Base-by-base conservation (phyloP, 2,888 invertebrate genomes). In the Cenopis cana region DNA sequence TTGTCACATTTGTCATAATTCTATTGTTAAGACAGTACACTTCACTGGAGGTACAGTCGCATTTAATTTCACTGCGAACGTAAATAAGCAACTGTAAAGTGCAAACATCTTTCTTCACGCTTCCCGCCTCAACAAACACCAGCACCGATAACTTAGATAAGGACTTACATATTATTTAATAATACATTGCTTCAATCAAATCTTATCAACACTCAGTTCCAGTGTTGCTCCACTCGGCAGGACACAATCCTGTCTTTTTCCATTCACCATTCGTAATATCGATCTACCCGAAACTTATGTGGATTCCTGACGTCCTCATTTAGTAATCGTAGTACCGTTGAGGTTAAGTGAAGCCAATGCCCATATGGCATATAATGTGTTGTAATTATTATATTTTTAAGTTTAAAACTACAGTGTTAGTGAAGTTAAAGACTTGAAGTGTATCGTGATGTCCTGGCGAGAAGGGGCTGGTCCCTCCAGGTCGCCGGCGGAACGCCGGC, bases 71-170 rank as follows among this genome's bases (percentile, higher is more conserved):
- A 5, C 0, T n/a, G 46, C 46, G n/a, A 46, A 5, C 5, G 10
- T 20, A 18, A 18, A 1, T 24, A 24, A 1, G 2, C 36, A 49
- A 10, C 14, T 46, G 67, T 50, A 66, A 49, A 61, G 38, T 55
- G 60, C 61, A 71, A 67, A 71, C 50, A 71, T 67, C 60, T 52
- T 55, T n/a, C 55, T 24, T 3, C 57, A 57, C n/a, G 69, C 72
- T 69, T 71, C 77, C 80, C 82, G 81, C 85, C 85, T 86, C 77
- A 64, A 84, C 85, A 89, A 90, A 90, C 84, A 87, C n/a, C n/a
- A n/a, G n/a, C 75, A 81, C 82, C 82, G 91, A 93, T 92, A 91
- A 90, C 77, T 85, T 76, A 80, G 92, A 92, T 92, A 93, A 92
- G 89, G 79, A 41, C 68, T 80, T 68, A 65, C 46, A 62, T 66